Evolutionary conservation across 2,113 vertebrate genomes (phyloP).

Genomic region (Lepisosteus osseus): DNA sequence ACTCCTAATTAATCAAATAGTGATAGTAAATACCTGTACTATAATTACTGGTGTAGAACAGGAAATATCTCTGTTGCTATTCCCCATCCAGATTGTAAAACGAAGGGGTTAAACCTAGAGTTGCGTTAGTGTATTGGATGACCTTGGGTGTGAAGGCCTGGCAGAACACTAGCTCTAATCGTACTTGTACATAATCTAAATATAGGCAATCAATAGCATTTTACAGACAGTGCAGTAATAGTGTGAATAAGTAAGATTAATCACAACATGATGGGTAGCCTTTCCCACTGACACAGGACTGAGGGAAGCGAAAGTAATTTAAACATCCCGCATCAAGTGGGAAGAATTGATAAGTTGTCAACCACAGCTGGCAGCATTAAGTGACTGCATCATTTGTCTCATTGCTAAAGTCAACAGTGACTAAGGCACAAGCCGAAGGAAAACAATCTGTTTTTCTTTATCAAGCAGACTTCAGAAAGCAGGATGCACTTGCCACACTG

Average conservation of each 20-base stretch:
- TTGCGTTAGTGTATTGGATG: slow-evolving; percentile 1
- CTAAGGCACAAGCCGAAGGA: slow-evolving; percentile 10
- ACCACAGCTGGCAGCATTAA: slow-evolving; percentile 26
- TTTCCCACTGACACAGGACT: slow-evolving; percentile 18
- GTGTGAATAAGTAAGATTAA: slow-evolving; percentile 29
- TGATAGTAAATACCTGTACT: too few relatives aligned
- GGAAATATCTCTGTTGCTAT: too few relatives aligned
- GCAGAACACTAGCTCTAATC: slow-evolving; percentile 7
- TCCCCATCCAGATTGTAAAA: too few relatives aligned
- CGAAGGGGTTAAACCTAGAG: too few relatives aligned
- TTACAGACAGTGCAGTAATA: slow-evolving; percentile 30
- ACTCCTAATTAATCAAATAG: too few relatives aligned
- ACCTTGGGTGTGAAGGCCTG: slow-evolving; percentile 3
- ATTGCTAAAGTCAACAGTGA: slow-evolving; percentile 30
- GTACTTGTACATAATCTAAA: slow-evolving; percentile 18
- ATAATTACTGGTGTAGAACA: too few relatives aligned
- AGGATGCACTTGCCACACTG: background rate
- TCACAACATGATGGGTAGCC: slow-evolving; percentile 18
- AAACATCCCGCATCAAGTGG: slow-evolving; percentile 17
- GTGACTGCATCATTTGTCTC: slow-evolving; percentile 30
- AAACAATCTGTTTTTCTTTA: slow-evolving; percentile 26
- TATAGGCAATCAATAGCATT: slow-evolving; percentile 24
- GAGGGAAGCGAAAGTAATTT: slow-evolving; percentile 25
- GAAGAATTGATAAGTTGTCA: slow-evolving; percentile 25
- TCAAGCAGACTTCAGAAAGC: slow-evolving; percentile 5